Evolutionary conservation across 2,113 vertebrate species (phyloP), one percentile per base, ranked within the genome.

Genomic region (Cardinalis cardinalis): DNA sequence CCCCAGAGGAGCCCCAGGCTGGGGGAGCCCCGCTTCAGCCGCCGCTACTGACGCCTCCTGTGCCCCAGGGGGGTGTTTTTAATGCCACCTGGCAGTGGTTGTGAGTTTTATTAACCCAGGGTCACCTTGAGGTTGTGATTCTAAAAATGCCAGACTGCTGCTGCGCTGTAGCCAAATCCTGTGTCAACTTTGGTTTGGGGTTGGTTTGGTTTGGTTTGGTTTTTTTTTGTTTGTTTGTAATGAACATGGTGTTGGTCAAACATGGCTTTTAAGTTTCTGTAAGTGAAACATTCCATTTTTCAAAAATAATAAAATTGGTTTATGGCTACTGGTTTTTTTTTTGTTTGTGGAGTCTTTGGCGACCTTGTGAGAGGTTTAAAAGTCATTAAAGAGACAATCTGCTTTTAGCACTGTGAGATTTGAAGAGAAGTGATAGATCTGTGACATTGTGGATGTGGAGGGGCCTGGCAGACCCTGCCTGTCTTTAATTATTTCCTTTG

Each of bases 261-360:
- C 89, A 94, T 87, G 53, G 20, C 93, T 95, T 93, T 70, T 58
- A 24, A 52, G 95, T 93, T 97, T 97, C 97, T 95, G 88, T 94
- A 94, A 77, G 93, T 60, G 84, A 97, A 96, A 90, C 97, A 98
- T 97, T 98, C 97, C 95, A 94, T 95, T 96, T 97, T 96, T 90
- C 95, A 87, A 69, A 84, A 97, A 94, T 31, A 97, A 97, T 96
- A 97, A 97, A 97, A 74, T 31, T 6, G 24, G 88, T 95, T 96
- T 93, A 92, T 11, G 49, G 90, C 95, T 97, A 89, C 38, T 88
- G 12, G 3, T n/a, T n/a, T n/a, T 40, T 59, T 49, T n/a, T 3
- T 49, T 75, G 41, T 38, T 84, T n/a, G 7, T 60, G 12, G 48
- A 64, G 29, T 90, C 31, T 69, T 72, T 58, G 70, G 44, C 10